These are phyloP conservation scores for Astur gentilis DNA, from an alignment of 2,113 vertebrate genomes.

Conservation along the genomic window DNA sequence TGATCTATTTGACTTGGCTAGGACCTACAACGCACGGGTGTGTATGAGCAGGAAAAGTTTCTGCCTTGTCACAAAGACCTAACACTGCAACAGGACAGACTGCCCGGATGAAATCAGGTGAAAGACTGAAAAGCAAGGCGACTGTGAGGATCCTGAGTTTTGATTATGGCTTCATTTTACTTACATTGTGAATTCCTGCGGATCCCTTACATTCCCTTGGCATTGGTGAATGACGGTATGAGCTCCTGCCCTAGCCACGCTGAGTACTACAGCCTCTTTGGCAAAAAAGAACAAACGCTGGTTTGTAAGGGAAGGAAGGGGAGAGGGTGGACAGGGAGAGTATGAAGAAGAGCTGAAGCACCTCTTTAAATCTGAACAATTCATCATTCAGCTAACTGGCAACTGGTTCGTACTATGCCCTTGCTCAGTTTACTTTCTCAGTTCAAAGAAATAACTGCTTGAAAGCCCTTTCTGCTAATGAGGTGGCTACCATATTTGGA, in stretches of 20 bases:
- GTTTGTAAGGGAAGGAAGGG: neutral
- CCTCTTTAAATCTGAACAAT: neutral
- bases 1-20: neutral
- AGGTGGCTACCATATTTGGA: neutral
- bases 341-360: neutral
- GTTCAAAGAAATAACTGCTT: neutral
- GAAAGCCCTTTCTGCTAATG: neutral
- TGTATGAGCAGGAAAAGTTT: neutral
- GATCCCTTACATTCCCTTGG: neutral
- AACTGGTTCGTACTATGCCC: neutral
- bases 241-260: neutral
- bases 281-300: neutral
- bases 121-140: neutral
- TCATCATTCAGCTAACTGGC: neutral
- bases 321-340: neutral
- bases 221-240: neutral
- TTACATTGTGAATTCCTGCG: neutral
- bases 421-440: neutral
- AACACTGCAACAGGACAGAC: neutral
- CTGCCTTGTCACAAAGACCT: neutral
- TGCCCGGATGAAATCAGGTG: rapidly evolving
- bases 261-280: neutral
- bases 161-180: neutral
- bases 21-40: rapidly evolving
- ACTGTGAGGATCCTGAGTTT: neutral